phyloP scores from a whole-genome alignment of 2,797 vertebrate genomes.

The Distichodus sexfasciatus region DNA sequence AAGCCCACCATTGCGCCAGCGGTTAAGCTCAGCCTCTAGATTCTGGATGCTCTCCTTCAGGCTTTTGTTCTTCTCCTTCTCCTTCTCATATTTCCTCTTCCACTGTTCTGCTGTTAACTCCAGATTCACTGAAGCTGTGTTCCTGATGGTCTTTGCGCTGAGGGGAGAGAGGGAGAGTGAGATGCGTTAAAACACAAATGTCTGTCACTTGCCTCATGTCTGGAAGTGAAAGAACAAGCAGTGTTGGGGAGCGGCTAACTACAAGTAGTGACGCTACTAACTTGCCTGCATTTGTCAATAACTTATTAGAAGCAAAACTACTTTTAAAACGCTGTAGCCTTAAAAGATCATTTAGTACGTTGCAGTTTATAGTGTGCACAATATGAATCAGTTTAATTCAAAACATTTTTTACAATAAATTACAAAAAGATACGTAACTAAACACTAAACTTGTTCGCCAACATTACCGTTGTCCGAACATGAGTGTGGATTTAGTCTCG shows the following conservation, averaged over 20 bases:
- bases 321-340: too few species aligned
- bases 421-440: too few species aligned
- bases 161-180: background rate
- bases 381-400: too few species aligned
- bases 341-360: background rate
- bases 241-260: too few species aligned
- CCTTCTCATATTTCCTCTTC: constrained; percentile 96
- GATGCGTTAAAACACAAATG: too few species aligned
- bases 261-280: too few species aligned
- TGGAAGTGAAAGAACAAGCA: too few species aligned
- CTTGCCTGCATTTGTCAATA: too few species aligned
- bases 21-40: constrained; percentile 84
- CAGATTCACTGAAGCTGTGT: constrained; percentile 89
- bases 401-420: too few species aligned
- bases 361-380: background rate
- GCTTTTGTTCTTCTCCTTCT: constrained; percentile 89
- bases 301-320: too few species aligned
- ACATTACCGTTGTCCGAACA: constrained; percentile 92
- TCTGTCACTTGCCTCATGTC: background rate
- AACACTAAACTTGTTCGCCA: too few species aligned
- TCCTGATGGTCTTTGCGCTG: constrained; percentile 96
- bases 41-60: constrained; percentile 83
- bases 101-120: constrained; percentile 96
- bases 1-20: constrained; percentile 81
- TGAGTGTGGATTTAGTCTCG: constrained; percentile 92